Percentiles rank a stretch among this genome's conserved stretches.
These are phyloP conservation scores for Empidonax alnorum DNA, from an alignment of 2,113 vertebrate genomes.

Conservation along the genomic window DNA sequence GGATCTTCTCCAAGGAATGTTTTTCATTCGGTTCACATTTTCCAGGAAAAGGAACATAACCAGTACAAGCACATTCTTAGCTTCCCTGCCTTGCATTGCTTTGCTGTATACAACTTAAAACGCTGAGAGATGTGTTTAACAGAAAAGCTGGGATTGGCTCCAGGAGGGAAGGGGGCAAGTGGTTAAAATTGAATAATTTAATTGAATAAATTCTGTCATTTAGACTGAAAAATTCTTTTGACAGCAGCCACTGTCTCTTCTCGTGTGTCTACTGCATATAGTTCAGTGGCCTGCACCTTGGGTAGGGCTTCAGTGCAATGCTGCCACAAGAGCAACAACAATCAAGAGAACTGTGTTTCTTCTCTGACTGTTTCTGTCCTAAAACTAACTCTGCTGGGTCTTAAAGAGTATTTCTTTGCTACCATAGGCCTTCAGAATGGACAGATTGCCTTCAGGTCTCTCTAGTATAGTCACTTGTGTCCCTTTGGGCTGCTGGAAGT, in stretches of 20 bases:
- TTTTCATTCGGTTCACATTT: conserved; percentile 30
- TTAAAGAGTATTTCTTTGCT: neutral
- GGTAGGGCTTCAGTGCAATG: neutral
- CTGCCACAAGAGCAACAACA: neutral
- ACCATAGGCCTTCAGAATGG: neutral
- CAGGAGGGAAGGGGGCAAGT: neutral
- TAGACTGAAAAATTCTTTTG: neutral
- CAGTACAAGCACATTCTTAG: neutral
- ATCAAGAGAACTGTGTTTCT: neutral
- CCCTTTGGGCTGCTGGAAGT: neutral
- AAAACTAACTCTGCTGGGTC: neutral
- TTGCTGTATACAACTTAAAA: neutral
- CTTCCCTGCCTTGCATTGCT: neutral
- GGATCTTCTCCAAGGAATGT: conserved; percentile 21
- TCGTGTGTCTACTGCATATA: accelerated
- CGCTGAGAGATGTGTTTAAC: neutral
- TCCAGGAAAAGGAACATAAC: neutral
- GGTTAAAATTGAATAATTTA: neutral
- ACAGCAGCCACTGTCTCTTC: neutral
- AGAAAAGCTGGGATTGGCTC: neutral
- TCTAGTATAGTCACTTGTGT: accelerated
- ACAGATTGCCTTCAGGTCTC: neutral
- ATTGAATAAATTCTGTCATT: neutral
- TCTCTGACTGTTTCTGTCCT: neutral
- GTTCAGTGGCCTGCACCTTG: neutral